Percentiles rank a stretch among this genome's conserved stretches.
Evolutionary conservation across 2,797 vertebrate species (phyloP).

Genomic region (Forpus xanthops): DNA sequence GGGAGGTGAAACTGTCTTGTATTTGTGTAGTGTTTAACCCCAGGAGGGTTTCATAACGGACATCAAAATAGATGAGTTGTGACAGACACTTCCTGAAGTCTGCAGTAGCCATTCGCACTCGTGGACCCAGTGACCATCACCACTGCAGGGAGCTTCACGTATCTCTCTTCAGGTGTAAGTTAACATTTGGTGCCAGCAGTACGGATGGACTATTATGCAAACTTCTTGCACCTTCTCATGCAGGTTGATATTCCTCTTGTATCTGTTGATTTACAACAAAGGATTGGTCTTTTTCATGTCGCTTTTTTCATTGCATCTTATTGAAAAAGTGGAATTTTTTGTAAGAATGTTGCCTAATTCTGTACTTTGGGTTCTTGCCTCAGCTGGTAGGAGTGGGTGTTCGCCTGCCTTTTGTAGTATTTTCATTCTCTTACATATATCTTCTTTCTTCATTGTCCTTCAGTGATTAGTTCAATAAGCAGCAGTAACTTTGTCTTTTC

Average conservation of each 20-base stretch:
- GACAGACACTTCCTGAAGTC: constrained; percentile 79
- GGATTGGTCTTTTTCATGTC: not conserved
- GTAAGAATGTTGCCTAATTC: not conserved
- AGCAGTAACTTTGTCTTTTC: not conserved
- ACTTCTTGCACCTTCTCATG: not conserved
- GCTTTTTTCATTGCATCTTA: not conserved
- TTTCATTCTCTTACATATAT: not conserved
- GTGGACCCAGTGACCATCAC: constrained; percentile 29
- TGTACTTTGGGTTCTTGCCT: not conserved
- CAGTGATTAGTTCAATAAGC: not conserved
- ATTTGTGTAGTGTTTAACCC: constrained; percentile 73
- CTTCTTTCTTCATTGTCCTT: not conserved
- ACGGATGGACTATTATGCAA: not conserved
- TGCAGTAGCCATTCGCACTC: constrained; percentile 10
- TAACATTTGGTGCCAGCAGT: not conserved
- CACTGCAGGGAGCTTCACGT: not conserved
- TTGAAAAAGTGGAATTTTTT: not conserved
- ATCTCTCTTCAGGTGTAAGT: not conserved
- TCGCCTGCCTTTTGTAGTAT: not conserved
- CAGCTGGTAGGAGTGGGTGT: not conserved
- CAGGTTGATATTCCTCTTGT: not conserved
- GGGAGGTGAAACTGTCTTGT: constrained; percentile 78
- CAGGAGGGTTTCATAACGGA: constrained; percentile 74
- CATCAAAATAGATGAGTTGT: constrained; percentile 72
- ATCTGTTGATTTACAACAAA: not conserved